Evolutionary conservation across 2,888 invertebrate genomes (phyloP).

Genomic region (Automeris io): DNA sequence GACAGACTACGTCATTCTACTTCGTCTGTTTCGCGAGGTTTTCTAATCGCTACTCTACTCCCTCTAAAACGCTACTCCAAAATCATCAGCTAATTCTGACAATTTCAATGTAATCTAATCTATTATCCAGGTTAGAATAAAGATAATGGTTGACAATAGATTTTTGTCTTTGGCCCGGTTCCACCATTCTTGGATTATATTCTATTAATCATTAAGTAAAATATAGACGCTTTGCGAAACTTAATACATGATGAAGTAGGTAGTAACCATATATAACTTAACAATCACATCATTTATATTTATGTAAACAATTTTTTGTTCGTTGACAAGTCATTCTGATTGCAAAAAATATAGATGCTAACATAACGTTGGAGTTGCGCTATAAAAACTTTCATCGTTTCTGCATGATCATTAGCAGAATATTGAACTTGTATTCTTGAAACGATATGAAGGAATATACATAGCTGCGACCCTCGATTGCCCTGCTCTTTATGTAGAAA

Average conservation of each 20-base stretch:
- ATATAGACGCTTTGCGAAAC: too few species aligned
- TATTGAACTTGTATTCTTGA: conserved; percentile 2
- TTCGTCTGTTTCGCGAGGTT: too few species aligned
- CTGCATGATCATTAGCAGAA: conserved; percentile 1
- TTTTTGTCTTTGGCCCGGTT: too few species aligned
- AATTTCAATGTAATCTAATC: too few species aligned
- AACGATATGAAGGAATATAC: conserved; percentile 11
- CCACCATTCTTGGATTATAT: too few species aligned
- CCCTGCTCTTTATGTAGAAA: not conserved
- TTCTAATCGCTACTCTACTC: too few species aligned
- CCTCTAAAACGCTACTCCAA: too few species aligned
- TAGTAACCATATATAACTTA: not conserved
- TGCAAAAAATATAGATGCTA: conserved; percentile 2
- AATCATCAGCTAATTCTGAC: too few species aligned
- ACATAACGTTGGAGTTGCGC: not conserved
- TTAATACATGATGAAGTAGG: conserved; percentile 10
- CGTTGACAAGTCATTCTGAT: conserved; percentile 26
- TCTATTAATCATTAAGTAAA: too few species aligned
- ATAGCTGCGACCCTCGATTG: not conserved
- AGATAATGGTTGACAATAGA: too few species aligned
- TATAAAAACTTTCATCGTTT: conserved; percentile 4
- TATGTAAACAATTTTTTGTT: conserved; percentile 39
- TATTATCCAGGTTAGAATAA: too few species aligned
- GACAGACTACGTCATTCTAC: too few species aligned
- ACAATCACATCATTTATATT: conserved; percentile 19